Evolutionary conservation across 2,797 vertebrate species (phyloP).

Genomic region (Bradypodion ventrale): DNA sequence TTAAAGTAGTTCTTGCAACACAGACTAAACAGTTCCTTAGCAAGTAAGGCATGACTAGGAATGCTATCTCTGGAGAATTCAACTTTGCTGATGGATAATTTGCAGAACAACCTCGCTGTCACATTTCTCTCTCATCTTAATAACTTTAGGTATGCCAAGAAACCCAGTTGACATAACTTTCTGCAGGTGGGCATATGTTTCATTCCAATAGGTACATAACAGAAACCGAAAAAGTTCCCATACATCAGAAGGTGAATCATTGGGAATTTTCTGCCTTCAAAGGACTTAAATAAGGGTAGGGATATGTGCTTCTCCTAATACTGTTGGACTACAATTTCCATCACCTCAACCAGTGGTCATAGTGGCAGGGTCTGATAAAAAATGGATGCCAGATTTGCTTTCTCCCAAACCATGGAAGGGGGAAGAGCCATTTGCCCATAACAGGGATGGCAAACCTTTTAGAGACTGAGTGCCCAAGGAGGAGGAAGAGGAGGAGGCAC

Average conservation of each 20-base stretch:
- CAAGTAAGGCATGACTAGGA: conserved; percentile 1
- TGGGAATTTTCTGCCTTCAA: not conserved
- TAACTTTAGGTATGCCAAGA: conserved; percentile 36
- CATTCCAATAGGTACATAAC: not conserved
- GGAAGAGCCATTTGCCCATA: no score
- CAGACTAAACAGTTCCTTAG: conserved; percentile 28
- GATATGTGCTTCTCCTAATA: not conserved
- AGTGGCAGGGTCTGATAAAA: not conserved
- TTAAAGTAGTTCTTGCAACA: conserved; percentile 5
- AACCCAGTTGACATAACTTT: not conserved
- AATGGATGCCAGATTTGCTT: not conserved
- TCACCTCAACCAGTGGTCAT: not conserved
- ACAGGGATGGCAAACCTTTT: no score
- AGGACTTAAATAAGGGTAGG: not conserved
- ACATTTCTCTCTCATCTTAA: not conserved
- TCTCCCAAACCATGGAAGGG: no score
- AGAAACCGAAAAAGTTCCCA: not conserved
- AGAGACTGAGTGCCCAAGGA: no score
- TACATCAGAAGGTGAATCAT: not conserved
- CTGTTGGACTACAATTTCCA: not conserved
- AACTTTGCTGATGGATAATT: conserved; percentile 8
- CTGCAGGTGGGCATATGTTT: not conserved
- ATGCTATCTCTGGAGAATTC: not conserved
- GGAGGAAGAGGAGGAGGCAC: no score
- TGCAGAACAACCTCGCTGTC: conserved; percentile 28